Evolutionary conservation across 2,797 vertebrate species (phyloP), one percentile per base, ranked within the genome.

Genomic region (Brotula barbata): DNA sequence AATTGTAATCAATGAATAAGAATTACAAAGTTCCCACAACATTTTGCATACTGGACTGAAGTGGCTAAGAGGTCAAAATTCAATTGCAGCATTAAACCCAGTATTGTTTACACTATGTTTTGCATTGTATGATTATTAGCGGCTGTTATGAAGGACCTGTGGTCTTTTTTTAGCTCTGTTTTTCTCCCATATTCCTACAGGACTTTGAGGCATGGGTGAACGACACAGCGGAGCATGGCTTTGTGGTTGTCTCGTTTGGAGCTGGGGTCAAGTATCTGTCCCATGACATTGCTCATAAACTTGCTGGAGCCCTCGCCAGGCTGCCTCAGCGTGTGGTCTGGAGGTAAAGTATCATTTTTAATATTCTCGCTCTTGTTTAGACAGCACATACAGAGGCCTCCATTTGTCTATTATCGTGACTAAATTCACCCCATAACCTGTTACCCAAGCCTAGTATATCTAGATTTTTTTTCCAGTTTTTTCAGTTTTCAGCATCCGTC

Each of bases 191-290:
- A 15, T 64, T 72, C 6, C 69, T 58, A 22, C 62, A 99, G 97
- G 94, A 95, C 37, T 94, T 99, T 45, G 93, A 95, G 55, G 81
- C 65, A 0, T 99, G 95, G 97, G 94, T 96, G 70, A 92, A 90
- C 44, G 92, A 90, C 77, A 92, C 96, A 56, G 84, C 91, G 0
- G 91, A 97, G 71, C 91, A 95, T n/a, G 97, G 97, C 60, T 98
- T 99, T 62, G 93, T 99, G 61, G 91, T 99, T 1, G 97, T 99
- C 56, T 99, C 97, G 0, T 99, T 99, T 23, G 97, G 97, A 60
- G 97, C 97, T 0, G 97, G 96, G 39, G 97, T 99, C 60, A 99
- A 99, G 79, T 99, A 95, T 74, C 92, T 99, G 59, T 98, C 96
- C 0, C 93, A 96, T 64, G 96, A 98, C 44, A 95, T 99, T 33